Percentiles rank a stretch among this genome's conserved stretches.
Conservation (phyloP, 2,113 vertebrate genomes). For the Hemicordylus capensis region DNA sequence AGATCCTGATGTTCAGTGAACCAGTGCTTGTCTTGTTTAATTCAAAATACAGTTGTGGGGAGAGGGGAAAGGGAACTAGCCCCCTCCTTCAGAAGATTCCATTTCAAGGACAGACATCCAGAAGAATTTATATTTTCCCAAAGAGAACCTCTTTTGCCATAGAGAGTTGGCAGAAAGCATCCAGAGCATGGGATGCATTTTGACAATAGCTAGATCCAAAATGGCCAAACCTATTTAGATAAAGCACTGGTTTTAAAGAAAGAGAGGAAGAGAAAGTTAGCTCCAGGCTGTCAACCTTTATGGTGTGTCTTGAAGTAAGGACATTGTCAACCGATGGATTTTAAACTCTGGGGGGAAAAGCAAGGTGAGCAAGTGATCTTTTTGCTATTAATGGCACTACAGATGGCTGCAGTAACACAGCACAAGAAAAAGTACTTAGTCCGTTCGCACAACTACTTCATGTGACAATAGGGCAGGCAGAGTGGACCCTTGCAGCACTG, state of each 20-base stretch:
- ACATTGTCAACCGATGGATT: constrained; percentile 34
- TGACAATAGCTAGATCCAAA: constrained; percentile 34
- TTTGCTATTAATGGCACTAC: constrained; percentile 22
- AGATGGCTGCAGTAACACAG: constrained; percentile 20
- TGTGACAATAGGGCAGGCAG: background rate
- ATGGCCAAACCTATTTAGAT: background rate
- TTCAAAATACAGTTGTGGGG: background rate
- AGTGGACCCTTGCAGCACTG: background rate
- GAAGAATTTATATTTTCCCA: constrained; percentile 14
- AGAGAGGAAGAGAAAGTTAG: background rate
- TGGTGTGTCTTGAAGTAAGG: constrained; percentile 23
- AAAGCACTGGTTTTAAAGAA: background rate
- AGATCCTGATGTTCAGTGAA: constrained; percentile 33
- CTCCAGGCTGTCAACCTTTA: constrained; percentile 9
- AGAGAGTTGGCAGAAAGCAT: constrained; percentile 2
- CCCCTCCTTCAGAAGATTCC: background rate
- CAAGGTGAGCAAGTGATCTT: constrained; percentile 30
- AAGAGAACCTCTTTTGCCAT: constrained; percentile 25
- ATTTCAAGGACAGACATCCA: background rate
- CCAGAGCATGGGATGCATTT: constrained; percentile 31
- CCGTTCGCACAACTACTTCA: background rate
- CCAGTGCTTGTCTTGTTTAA: background rate
- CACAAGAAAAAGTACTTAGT: background rate
- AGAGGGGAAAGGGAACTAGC: background rate
- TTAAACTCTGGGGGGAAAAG: constrained; percentile 7